Evolutionary conservation across 2,888 invertebrate genomes (phyloP).

Genomic region (Trissonchulus latispiculum): DNA sequence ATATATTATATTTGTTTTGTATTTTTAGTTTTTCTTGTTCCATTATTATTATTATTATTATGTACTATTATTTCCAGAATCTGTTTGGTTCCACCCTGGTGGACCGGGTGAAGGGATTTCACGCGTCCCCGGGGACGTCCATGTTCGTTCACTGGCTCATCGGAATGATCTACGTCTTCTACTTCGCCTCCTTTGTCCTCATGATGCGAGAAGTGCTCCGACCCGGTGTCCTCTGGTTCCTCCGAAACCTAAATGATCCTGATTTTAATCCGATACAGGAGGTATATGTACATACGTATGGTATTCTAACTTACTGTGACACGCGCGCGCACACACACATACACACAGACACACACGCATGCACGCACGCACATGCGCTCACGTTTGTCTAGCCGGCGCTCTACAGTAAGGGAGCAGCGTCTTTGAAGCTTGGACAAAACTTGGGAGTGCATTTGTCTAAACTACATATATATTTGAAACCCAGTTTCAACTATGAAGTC

Average conservation of each 20-base stretch:
- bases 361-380: no score
- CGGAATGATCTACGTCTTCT: conserved; percentile 97
- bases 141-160: conserved; percentile 98
- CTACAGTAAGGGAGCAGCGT: no score
- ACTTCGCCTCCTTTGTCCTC: conserved; percentile 91
- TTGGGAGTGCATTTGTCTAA: no score
- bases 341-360: no score
- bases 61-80: conserved; percentile 29
- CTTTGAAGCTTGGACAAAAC: no score
- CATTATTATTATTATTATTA: not conserved
- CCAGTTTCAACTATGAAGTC: no score
- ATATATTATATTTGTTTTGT: conserved; percentile 61
- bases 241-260: conserved; percentile 93
- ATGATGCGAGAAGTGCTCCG: conserved; percentile 81
- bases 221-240: conserved; percentile 95
- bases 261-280: conserved; percentile 97
- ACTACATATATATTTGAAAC: no score
- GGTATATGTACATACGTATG: no score
- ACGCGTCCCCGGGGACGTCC: conserved; percentile 83
- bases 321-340: no score
- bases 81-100: conserved; percentile 62
- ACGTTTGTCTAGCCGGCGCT: no score
- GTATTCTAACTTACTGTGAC: no score
- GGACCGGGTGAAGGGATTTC: conserved; percentile 69
- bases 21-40: conserved; percentile 10